Base-by-base conservation (phyloP, 2,113 vertebrate species). In the Pantherophis guttatus region DNA sequence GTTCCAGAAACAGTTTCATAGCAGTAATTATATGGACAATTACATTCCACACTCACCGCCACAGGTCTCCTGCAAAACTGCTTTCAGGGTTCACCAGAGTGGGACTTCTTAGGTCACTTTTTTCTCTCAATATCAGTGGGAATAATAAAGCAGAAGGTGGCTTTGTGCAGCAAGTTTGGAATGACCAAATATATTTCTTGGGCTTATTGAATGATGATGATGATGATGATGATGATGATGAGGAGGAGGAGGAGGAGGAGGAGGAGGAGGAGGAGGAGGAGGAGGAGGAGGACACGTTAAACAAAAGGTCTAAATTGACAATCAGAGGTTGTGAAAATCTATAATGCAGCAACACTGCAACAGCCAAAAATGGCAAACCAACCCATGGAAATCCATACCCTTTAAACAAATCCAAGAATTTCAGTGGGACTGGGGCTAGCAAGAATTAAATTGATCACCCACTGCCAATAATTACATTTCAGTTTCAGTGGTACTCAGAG, bases 1-100 rank as follows among this genome's bases (percentile, higher is more conserved):
- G 93, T 91, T 59, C 87, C 95, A 94, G 93, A 96, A 97, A 95
- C 75, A 53, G 90, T 93, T 95, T 96, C 94, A 90, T 93, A 96
- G 95, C 94, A 94, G 93, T 88, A 44, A 93, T 96, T 95, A 91
- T 59, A 26, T 94, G 91, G 91, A 93, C 93, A 58, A 86, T 96
- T 96, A 94, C 87, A 88, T 75, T 88, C 52, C 59, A 44, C 21
- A 26, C 59, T 88, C 48, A 15, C n/a, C 26, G 24, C 86, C 62
- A 29, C 21, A 21, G 92, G 90, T 85, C 93, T 92, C 91, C 89
- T 50, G 21, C 39, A 58, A 86, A 86, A 86, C 95, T 94, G 94
- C 93, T 91, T 96, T 97, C 96, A 90, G 24, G 39, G 91, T 19
- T 91, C 81, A 59, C 44, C 81, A 87, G 54, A n/a, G 15, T n/a